Evolutionary conservation across 2,797 vertebrate species (phyloP).

Genomic region (Girardinus metallicus): DNA sequence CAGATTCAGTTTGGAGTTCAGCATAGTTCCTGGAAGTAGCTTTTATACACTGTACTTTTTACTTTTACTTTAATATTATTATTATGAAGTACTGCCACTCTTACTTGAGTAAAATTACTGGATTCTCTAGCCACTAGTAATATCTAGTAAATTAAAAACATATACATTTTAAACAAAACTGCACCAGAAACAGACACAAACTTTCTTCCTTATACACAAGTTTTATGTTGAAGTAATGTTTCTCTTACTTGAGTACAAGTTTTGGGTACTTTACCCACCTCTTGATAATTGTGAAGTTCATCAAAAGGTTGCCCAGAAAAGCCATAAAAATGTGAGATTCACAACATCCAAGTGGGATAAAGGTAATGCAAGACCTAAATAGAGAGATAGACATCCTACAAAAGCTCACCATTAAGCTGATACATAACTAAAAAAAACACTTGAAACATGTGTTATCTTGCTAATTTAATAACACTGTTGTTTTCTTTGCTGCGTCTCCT

Average conservation of each 20-base stretch:
- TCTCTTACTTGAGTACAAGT: too few relatives aligned
- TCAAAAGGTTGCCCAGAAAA: neutral
- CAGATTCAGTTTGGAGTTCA: neutral
- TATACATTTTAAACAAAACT: too few relatives aligned
- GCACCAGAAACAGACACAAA: too few relatives aligned
- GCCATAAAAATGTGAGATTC: neutral
- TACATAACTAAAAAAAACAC: conserved; percentile 14
- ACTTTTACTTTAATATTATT: too few relatives aligned
- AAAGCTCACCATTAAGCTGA: conserved; percentile 18
- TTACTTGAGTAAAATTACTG: too few relatives aligned
- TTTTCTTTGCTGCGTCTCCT: conserved; percentile 7
- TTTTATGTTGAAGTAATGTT: too few relatives aligned
- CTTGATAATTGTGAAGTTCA: neutral
- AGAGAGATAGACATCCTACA: too few relatives aligned
- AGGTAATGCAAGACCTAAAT: neutral
- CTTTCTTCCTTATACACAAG: too few relatives aligned
- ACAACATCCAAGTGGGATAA: neutral
- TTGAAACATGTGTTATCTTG: neutral
- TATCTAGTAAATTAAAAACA: too few relatives aligned
- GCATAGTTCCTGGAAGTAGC: neutral
- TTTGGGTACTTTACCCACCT: too few relatives aligned
- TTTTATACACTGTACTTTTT: neutral
- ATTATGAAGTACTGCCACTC: too few relatives aligned
- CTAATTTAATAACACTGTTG: conserved; percentile 8
- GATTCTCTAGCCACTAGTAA: too few relatives aligned